Evolutionary conservation across 1,140 invertebrate species (phyloP), one percentile per base, ranked within the genome.

Genomic region (Grapholita molesta): DNA sequence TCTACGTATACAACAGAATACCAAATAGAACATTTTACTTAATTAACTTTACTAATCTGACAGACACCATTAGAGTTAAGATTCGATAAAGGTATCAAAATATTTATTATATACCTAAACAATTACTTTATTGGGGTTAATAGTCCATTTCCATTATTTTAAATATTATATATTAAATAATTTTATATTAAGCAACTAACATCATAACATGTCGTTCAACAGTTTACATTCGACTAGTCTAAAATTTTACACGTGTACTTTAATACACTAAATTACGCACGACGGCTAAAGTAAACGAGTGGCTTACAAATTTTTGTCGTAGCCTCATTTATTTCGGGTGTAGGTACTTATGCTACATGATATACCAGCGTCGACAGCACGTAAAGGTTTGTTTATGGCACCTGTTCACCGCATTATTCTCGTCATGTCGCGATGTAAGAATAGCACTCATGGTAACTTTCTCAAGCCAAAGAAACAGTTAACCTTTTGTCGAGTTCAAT

Each of bases 401-500:
- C 64, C 30, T 21, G 30, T 18, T 65, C 18, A 8, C 32, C 32
- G 33, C 30, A 33, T 65, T 78, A 79, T 79, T 77, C 77, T 75
- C 69, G 71, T 70, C 80, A 72, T 73, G 77, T 82, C 28, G 48
- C 66, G 30, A 70, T 65, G 57, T 70, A 69, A 71, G 70, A 81
- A 80, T 76, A 73, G 71, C 67, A 67, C 70, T 70, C 68, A 33
- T 71, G 64, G 68, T 71, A 72, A 70, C 72, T 79, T 85, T 82
- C 79, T 79, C 76, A 76, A 79, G 73, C 64, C 70, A 70, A 71
- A 66, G 53, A 73, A 79, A 84, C 82, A 83, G 82, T 83, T 84
- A 84, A 55, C 65, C 77, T 76, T 76, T 80, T 76, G 75, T 75
- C 9, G 75, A 78, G 77, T 75, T 79, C 73, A 75, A 66, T 71